Evolutionary conservation across 2,113 vertebrate genomes (phyloP).

Genomic region (Scatophagus argus): DNA sequence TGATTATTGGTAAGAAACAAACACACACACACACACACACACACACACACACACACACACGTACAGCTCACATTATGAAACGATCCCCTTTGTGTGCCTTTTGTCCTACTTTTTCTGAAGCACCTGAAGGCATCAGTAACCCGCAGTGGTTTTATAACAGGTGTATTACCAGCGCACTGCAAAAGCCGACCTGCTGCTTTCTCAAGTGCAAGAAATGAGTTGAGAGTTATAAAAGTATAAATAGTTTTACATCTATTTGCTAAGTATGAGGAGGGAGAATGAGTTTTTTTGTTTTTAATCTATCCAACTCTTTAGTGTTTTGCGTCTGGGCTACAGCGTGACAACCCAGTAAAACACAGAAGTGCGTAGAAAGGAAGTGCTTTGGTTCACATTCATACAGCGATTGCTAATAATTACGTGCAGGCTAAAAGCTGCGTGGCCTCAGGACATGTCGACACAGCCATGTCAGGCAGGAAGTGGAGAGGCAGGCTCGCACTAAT

Average conservation of each 20-base stretch:
- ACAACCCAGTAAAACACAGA: neutral
- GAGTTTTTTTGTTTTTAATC: no score
- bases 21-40: constrained; percentile 19
- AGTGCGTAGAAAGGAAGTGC: no score
- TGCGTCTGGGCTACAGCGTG: neutral
- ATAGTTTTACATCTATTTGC: neutral
- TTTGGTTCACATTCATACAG: accelerated
- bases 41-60: constrained; percentile 16
- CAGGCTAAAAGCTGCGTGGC: neutral
- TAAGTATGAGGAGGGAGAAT: no score
- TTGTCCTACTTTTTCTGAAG: neutral
- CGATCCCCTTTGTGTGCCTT: neutral
- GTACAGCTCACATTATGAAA: neutral
- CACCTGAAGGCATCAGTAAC: constrained; percentile 1
- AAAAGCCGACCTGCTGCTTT: neutral
- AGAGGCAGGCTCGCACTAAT: neutral
- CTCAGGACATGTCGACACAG: neutral
- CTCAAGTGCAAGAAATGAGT: neutral
- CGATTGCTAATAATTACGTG: neutral
- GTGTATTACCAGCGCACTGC: neutral
- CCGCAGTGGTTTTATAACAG: no score
- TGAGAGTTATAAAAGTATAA: neutral
- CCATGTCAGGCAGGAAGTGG: neutral
- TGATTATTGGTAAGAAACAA: constrained; percentile 81
- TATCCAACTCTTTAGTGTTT: no score